Conservation (phyloP, 35 echinoderm and acorn worm genomes). For the Apostichopus californicus region DNA sequence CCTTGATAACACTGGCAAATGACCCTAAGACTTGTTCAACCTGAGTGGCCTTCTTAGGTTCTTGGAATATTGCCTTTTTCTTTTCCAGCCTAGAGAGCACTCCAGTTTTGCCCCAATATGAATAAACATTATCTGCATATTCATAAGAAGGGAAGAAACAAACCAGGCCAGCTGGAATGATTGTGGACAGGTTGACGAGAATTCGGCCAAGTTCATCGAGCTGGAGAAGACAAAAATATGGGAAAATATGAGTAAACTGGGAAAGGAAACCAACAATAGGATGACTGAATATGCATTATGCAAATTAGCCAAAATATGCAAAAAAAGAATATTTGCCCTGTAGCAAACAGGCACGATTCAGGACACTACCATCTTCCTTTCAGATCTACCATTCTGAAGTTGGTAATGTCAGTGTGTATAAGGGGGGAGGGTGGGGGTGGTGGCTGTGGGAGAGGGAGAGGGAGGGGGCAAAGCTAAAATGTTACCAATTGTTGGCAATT, state of each 20-base stretch:
- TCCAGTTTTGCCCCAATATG: constrained; percentile 79
- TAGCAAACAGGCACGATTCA: too few relatives aligned
- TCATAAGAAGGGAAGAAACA: constrained; percentile 99
- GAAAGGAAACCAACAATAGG: neutral
- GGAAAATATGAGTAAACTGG: neutral
- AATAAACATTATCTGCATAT: constrained; percentile 84
- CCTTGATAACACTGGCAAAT: constrained; percentile 85
- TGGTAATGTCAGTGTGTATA: too few relatives aligned
- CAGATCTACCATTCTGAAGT: too few relatives aligned
- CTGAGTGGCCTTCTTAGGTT: constrained; percentile 88
- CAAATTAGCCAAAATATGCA: neutral
- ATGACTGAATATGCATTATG: neutral
- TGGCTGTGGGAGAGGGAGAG: too few relatives aligned
- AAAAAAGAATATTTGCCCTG: too few relatives aligned
- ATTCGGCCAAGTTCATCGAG: constrained; percentile 97
- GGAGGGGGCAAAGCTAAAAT: too few relatives aligned
- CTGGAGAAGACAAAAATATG: constrained; percentile 12
- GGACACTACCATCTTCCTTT: too few relatives aligned
- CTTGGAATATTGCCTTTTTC: constrained; percentile 85
- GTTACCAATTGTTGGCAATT: too few relatives aligned
- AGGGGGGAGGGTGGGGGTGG: too few relatives aligned
- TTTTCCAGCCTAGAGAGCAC: constrained; percentile 74
- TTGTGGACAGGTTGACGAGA: constrained; percentile 78
- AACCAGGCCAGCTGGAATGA: constrained; percentile 92
- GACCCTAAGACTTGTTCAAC: constrained; percentile 85